A percentile compares a stretch with the other conserved stretches of the same genome.
phyloP scores from a whole-genome alignment of 2,113 vertebrate species.

The Entosphenus tridentatus region DNA sequence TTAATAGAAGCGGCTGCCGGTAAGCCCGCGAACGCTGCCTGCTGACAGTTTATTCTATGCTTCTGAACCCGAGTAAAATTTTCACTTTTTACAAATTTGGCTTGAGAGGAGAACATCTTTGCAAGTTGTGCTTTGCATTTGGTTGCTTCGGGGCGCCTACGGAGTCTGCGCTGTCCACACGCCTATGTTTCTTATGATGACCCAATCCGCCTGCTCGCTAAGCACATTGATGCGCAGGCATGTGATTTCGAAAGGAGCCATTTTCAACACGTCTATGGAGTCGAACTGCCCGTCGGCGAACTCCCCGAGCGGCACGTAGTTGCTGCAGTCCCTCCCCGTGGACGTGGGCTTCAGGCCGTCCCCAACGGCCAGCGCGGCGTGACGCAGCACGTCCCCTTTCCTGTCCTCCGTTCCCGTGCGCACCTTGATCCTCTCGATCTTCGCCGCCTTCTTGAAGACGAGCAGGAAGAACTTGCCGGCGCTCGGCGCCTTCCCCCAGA shows the following conservation, averaged over 20 bases:
- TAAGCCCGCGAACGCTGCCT: too few relatives aligned
- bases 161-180: conserved; percentile 66
- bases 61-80: too few relatives aligned
- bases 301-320: conserved; percentile 62
- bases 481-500: conserved; percentile 79
- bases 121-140: too few relatives aligned
- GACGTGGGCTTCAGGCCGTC: conserved; percentile 43
- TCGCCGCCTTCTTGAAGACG: conserved; percentile 56
- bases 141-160: neutral
- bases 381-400: conserved; percentile 73
- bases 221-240: conserved; percentile 78
- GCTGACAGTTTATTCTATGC: too few relatives aligned
- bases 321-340: conserved; percentile 50
- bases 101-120: too few relatives aligned
- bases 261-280: conserved; percentile 60
- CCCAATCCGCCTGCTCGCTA: conserved; percentile 77
- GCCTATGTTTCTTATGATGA: conserved; percentile 82
- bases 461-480: conserved; percentile 65
- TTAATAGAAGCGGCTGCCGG: too few relatives aligned
- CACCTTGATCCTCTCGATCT: conserved; percentile 75
- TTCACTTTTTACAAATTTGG: too few relatives aligned
- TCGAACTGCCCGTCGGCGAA: conserved; percentile 83
- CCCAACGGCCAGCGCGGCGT: conserved; percentile 72
- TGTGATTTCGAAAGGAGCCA: conserved; percentile 66
- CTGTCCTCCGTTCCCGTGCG: conserved; percentile 72